A percentile compares a stretch with the other conserved stretches of the same genome.
These are phyloP conservation scores for Pseudorectes ferrugineus DNA, from an alignment of 2,113 vertebrate species.

Conservation along the genomic window DNA sequence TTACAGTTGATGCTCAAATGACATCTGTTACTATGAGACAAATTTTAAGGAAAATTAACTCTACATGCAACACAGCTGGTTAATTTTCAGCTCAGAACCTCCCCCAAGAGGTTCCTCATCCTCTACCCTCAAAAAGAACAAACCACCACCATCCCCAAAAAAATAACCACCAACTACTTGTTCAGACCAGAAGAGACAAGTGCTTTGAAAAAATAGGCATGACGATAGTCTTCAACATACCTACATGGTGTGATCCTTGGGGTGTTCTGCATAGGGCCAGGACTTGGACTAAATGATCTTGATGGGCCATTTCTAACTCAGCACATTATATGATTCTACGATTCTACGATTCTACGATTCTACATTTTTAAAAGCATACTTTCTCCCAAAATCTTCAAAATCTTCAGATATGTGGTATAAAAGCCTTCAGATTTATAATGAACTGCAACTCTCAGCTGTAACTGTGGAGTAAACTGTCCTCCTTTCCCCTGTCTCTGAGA, in stretches of 20 bases:
- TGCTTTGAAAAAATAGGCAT: not conserved
- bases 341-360: not conserved
- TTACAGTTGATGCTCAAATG: accelerated
- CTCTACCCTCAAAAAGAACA: not conserved
- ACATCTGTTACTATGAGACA: not conserved
- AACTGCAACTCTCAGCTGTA: not conserved
- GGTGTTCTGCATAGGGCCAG: not conserved
- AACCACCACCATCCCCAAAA: accelerated
- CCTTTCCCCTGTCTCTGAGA: not conserved
- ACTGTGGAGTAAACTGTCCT: not conserved
- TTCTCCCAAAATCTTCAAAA: not conserved
- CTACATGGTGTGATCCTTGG: not conserved
- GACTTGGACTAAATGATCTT: too few relatives aligned
- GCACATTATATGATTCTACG: not conserved
- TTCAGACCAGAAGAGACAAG: not conserved
- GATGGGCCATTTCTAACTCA: too few relatives aligned
- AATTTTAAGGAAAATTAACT: not conserved
- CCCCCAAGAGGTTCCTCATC: not conserved
- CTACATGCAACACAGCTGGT: not conserved
- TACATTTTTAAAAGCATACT: not conserved
- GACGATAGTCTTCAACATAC: not conserved
- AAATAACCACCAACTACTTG: not conserved
- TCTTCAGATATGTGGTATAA: not conserved
- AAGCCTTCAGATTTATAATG: not conserved
- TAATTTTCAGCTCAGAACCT: not conserved